A percentile compares a stretch with the other conserved stretches of the same genome.
These are phyloP conservation scores for Schlechtendalia chinensis DNA, from an alignment of 1,140 invertebrate genomes.

Conservation along the genomic window DNA sequence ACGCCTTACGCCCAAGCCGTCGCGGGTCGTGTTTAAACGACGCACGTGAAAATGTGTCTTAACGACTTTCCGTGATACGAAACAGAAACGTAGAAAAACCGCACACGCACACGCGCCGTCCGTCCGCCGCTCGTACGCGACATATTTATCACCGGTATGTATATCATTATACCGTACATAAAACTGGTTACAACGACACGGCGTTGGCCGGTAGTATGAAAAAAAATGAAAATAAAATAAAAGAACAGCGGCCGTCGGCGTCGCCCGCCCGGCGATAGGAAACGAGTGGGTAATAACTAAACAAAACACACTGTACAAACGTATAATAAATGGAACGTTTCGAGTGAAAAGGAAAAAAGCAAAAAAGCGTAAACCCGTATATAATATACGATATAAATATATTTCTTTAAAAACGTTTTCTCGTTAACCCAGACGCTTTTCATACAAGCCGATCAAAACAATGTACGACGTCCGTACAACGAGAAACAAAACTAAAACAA, in stretches of 20 bases:
- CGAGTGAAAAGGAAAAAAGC: too few relatives aligned
- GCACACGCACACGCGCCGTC: background rate
- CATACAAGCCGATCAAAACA: too few relatives aligned
- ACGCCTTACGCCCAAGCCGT: too few relatives aligned
- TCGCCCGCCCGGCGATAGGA: background rate
- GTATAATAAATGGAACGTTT: background rate
- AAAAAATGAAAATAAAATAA: background rate
- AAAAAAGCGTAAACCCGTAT: background rate
- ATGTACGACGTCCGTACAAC: too few relatives aligned
- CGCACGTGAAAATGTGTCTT: background rate
- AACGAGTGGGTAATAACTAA: slow-evolving; percentile 11
- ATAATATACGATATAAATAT: background rate
- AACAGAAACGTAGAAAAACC: background rate
- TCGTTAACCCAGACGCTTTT: too few relatives aligned
- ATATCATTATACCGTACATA: background rate
- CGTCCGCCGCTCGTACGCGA: background rate
- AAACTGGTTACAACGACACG: slow-evolving; percentile 14
- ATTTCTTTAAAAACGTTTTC: background rate
- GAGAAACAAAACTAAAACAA: too few relatives aligned
- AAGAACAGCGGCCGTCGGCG: background rate
- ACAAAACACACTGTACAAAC: background rate
- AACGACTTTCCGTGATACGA: background rate
- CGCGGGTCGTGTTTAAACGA: too few relatives aligned
- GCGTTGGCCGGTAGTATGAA: background rate
- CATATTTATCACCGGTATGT: background rate